phyloP scores from a whole-genome alignment of 2,797 vertebrate genomes.

The Parotocinclus haroldoi region DNA sequence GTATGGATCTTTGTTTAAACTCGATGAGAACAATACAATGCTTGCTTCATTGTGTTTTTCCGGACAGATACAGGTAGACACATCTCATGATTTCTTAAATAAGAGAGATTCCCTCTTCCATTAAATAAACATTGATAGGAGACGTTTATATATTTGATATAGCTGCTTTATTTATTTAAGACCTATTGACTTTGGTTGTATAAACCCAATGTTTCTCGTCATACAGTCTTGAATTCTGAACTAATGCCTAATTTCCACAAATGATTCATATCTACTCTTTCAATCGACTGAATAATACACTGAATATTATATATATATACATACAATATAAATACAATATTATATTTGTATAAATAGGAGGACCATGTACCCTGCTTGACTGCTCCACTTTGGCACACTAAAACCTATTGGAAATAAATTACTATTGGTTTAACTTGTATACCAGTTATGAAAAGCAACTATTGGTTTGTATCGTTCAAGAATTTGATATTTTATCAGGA shows the following conservation, averaged over 20 bases:
- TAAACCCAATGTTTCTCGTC: no score
- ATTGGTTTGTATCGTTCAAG: conserved; percentile 5
- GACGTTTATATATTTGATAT: no score
- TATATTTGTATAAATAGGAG: conserved; percentile 17
- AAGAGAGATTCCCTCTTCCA: neutral
- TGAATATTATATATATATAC: conserved; percentile 13
- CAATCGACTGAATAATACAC: conserved; percentile 6
- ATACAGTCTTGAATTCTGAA: neutral
- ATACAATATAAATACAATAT: no score
- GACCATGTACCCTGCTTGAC: neutral
- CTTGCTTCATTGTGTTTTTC: no score
- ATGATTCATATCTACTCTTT: conserved; percentile 3
- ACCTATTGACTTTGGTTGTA: no score
- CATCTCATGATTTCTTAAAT: neutral
- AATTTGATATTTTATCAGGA: neutral
- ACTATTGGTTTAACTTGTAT: neutral
- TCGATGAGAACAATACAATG: no score
- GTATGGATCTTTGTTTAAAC: no score
- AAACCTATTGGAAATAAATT: neutral
- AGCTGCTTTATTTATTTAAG: no score
- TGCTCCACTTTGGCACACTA: neutral
- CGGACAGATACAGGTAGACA: no score
- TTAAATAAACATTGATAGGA: no score
- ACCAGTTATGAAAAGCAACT: neutral
- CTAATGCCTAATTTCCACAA: neutral